A percentile compares a stretch with the other conserved stretches of the same genome.
Evolutionary conservation across 2,888 invertebrate genomes (phyloP).

Genomic region (Leptinotarsa tumamoca): DNA sequence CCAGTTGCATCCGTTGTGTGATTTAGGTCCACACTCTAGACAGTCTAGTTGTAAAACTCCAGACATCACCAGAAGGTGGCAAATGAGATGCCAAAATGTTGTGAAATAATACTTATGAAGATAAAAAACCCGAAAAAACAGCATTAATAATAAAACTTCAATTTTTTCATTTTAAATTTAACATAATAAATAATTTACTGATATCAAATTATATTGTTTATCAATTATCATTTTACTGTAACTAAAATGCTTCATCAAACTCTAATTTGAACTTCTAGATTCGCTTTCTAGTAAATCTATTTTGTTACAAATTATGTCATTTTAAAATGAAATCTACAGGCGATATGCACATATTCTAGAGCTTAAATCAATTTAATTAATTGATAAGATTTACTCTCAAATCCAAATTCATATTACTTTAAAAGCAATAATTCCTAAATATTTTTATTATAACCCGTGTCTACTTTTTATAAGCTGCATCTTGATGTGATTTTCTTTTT

Average conservation of each 20-base stretch:
- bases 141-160: slow-evolving; percentile 57
- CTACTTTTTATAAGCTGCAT: slow-evolving; percentile 76
- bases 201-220: slow-evolving; percentile 56
- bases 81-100: no score
- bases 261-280: slow-evolving; percentile 74
- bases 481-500: slow-evolving; percentile 77
- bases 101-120: no score
- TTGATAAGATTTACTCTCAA: slow-evolving; percentile 73
- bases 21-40: no score
- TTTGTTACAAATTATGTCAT: slow-evolving; percentile 86
- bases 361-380: slow-evolving; percentile 72
- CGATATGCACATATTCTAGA: slow-evolving; percentile 82
- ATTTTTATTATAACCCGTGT: slow-evolving; percentile 73
- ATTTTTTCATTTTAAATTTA: neutral
- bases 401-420: slow-evolving; percentile 67
- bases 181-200: slow-evolving; percentile 17
- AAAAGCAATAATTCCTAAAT: slow-evolving; percentile 68
- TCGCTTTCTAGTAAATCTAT: slow-evolving; percentile 82
- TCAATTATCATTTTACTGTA: slow-evolving; percentile 68
- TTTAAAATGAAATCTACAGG: slow-evolving; percentile 79
- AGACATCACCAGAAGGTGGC: no score
- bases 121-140: no score
- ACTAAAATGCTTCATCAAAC: slow-evolving; percentile 75
- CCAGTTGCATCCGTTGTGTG: no score
- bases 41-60: no score